Conservation (phyloP, 2,888 invertebrate genomes). For the Ditylenchus weischeri region DNA sequence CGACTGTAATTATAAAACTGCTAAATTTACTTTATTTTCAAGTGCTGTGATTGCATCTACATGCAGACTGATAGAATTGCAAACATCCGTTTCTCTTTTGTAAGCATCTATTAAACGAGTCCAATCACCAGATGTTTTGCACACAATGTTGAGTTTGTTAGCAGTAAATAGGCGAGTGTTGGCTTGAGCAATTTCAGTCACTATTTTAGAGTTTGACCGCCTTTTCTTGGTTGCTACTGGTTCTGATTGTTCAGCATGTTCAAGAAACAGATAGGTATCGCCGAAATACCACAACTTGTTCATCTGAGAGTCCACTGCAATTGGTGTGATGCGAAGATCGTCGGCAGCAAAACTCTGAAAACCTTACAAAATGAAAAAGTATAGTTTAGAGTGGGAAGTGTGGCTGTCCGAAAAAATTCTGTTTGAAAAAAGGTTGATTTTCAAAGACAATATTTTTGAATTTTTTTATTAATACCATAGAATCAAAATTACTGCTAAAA, state of each 20-base stretch:
- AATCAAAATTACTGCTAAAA: not conserved
- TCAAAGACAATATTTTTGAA: no score
- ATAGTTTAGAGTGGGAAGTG: no score
- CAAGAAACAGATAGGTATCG: conserved; percentile 28
- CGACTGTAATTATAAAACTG: not conserved
- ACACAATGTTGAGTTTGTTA: conserved; percentile 15
- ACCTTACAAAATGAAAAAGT: not conserved
- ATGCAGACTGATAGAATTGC: conserved; percentile 11
- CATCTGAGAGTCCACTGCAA: conserved; percentile 14
- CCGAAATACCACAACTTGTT: conserved; percentile 27
- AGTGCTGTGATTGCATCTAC: conserved; percentile 7
- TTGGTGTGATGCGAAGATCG: conserved; percentile 17
- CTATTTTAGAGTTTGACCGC: not conserved
- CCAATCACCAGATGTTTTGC: conserved; percentile 23
- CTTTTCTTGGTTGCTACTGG: not conserved
- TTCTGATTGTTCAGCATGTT: conserved; percentile 1
- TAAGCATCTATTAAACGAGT: conserved; percentile 19
- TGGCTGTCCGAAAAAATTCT: no score
- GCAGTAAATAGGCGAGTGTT: conserved; percentile 9
- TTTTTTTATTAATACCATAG: no score
- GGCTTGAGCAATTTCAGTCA: conserved; percentile 5
- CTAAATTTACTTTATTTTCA: conserved; percentile 15
- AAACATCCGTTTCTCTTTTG: conserved; percentile 8
- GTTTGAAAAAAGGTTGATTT: no score
- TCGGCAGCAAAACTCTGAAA: conserved; percentile 17